Evolutionary conservation across 2,113 vertebrate species (phyloP), one percentile per base, ranked within the genome.

Genomic region (Aptenodytes patagonicus): DNA sequence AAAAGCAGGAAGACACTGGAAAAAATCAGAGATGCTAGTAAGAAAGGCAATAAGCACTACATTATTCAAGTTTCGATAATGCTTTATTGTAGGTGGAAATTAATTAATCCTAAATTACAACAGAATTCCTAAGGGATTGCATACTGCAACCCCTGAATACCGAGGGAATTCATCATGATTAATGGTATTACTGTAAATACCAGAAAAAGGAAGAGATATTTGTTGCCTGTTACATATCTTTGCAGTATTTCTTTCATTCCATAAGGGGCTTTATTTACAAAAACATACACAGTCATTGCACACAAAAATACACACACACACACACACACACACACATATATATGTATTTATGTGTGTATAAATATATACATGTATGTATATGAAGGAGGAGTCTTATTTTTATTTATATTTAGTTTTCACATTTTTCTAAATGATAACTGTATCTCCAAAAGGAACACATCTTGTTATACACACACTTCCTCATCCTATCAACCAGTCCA

Each of bases 61-160:
- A n/a, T 71, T 91, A 61, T 82, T 92, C 60, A 68, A 44, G 15
- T 93, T 88, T 93, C 7, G 21, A 47, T 57, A 91, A 81, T 1
- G 7, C 15, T 83, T 92, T 90, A 29, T 66, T 47, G 60, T 86
- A 47, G n/a, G 26, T 91, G 31, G 55, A 94, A 94, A 92, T 96
- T 89, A 96, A 95, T 93, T 93, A 95, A 72, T 88, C 55, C 3
- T 89, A 83, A 92, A 95, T 95, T 95, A 58, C 47, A 83, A 26
- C 9, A 70, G 52, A 94, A 77, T 9, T 92, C 76, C 84, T 80
- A 73, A 75, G 72, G 47, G 83, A 75, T 93, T 97, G 46, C 13
- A 14, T 65, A 87, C 57, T 78, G 32, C 61, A 92, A 69, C 29
- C n/a, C 32, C 25, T 36, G 46, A 84, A 95, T 90, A 85, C 31